Conservation (phyloP, 2,113 vertebrate species). For the Erpornis zantholeuca region DNA sequence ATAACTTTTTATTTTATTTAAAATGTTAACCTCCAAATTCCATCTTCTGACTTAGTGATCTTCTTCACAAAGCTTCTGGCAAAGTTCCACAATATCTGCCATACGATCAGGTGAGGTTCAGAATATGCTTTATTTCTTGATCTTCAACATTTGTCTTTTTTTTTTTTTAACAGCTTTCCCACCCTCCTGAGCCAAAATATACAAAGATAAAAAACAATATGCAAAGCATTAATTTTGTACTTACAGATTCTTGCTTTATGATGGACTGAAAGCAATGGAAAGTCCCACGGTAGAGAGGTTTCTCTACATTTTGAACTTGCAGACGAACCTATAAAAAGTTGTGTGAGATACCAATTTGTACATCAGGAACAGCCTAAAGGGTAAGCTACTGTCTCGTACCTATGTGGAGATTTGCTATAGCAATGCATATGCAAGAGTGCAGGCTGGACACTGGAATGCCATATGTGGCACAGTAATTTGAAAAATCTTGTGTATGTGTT, state of each 20-base stretch:
- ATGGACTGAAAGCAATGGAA: conserved; percentile 95
- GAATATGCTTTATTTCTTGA: neutral
- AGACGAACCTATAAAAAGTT: conserved; percentile 87
- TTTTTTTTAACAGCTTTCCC: neutral
- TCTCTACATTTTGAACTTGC: conserved; percentile 90
- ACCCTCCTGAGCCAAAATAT: neutral
- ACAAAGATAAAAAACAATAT: neutral
- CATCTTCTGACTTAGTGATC: neutral
- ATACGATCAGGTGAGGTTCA: neutral
- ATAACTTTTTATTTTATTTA: neutral
- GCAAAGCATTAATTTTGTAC: conserved; percentile 39
- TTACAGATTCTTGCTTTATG: conserved; percentile 91
- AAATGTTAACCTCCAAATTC: neutral
- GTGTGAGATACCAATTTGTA: neutral
- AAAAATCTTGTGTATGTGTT: neutral
- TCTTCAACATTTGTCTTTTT: neutral
- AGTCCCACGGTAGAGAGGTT: conserved; percentile 91
- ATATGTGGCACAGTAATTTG: neutral
- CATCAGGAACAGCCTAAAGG: neutral
- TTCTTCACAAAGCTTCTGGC: neutral
- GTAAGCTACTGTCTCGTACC: neutral
- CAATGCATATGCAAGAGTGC: neutral
- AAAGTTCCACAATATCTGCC: neutral
- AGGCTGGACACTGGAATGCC: neutral
- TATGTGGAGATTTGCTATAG: neutral